Evolutionary conservation across 2,888 invertebrate species (phyloP), one percentile per base, ranked within the genome.

Genomic region (Ochropacha duplaris): DNA sequence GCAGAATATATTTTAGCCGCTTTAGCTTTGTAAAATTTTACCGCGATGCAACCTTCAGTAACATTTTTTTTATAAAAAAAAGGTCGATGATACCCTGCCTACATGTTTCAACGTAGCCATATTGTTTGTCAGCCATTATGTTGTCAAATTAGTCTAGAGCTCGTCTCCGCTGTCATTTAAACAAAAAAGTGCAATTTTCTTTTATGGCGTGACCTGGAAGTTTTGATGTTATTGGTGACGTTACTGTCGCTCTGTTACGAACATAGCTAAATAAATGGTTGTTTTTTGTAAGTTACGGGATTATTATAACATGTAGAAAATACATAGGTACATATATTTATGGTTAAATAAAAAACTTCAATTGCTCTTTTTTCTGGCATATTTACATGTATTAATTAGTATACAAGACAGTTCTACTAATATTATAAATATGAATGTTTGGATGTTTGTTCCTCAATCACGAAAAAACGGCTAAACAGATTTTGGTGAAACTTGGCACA

Each of bases 141-240:
- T 77, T 86, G 83, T 85, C 84, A 86, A 86, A 87, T 86, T 86
- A 84, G 76, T 79, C 73, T 74, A 79, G n/a, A n/a, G 83, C 78
- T 82, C 76, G 77, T 81, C 82, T 71, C 72, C 73, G 70, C 71
- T 82, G 81, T 79, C 81, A 79, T 86, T 83, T 63, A 69, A 78
- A 81, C 74, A 83, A 83, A 85, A 79, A 86, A 85, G 80, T 83
- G 78, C 81, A 81, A 84, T 88, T 84, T 83, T 77, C 79, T 85
- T 85, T 86, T 82, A 83, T 85, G 71, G 84, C 84, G 81, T 84
- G 81, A 80, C 84, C 78, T 79, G 69, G 72, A 86, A 85, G 68
- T 86, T 88, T 84, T 77, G 74, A 81, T 77, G 73, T 76, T 79
- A 81, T 81, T 83, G 79, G 74, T 73, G 72, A 72, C 68, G 58